Evolutionary conservation across 2,888 invertebrate genomes (phyloP).

Genomic region (Drosophila helvetica): DNA sequence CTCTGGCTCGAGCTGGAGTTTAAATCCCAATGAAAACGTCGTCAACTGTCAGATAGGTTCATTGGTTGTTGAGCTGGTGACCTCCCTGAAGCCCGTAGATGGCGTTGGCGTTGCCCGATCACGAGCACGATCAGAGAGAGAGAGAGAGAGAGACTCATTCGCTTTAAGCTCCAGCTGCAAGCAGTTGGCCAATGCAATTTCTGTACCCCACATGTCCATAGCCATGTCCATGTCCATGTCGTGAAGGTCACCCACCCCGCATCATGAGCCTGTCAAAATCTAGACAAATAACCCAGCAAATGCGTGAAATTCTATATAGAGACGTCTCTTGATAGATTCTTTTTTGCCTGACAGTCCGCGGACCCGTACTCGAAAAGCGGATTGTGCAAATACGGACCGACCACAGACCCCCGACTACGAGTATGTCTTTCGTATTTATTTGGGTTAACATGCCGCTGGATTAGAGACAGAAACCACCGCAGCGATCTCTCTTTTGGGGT

Average conservation of each 20-base stretch:
- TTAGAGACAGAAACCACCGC: constrained; percentile 39
- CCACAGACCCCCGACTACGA: constrained; percentile 9
- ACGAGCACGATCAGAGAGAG: constrained; percentile 45
- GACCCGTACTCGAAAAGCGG: constrained; percentile 25
- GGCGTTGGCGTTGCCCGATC: constrained; percentile 73
- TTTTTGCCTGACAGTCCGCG: constrained; percentile 16
- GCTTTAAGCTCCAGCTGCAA: background rate
- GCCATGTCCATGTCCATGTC: constrained; percentile 63
- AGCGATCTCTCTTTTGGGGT: constrained; percentile 19
- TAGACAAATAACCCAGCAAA: constrained; percentile 71
- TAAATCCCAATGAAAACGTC: constrained; percentile 45
- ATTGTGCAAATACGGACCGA: constrained; percentile 54
- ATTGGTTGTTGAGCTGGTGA: constrained; percentile 44
- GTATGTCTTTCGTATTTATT: constrained; percentile 45
- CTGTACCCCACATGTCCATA: constrained; percentile 14
- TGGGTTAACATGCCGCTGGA: constrained; percentile 66
- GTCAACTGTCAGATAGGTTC: constrained; percentile 31
- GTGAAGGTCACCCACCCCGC: constrained; percentile 69
- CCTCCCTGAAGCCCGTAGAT: constrained; percentile 64
- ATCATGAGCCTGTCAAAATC: constrained; percentile 62
- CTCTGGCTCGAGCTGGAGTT: constrained; percentile 28
- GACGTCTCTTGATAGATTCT: constrained; percentile 40
- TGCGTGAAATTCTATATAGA: constrained; percentile 73
- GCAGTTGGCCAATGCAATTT: constrained; percentile 5
- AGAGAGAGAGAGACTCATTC: constrained; percentile 2